Evolutionary conservation across 2,797 vertebrate genomes (phyloP).

Genomic region (Triplophysa yarkandensis): DNA sequence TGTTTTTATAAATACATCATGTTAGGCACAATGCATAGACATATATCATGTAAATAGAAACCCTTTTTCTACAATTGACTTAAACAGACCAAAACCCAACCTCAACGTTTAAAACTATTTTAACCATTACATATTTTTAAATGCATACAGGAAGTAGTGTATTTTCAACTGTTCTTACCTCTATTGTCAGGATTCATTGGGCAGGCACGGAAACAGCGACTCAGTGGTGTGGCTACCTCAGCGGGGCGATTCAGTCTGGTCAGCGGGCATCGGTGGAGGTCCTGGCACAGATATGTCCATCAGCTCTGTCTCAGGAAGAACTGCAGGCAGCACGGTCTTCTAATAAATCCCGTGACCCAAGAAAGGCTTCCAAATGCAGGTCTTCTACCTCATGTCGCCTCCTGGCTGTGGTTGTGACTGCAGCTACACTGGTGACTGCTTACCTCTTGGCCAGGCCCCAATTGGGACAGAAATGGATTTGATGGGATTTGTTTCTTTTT

Average conservation of each 20-base stretch:
- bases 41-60: no score
- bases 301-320: slow-evolving; percentile 63
- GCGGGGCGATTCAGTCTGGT: slow-evolving; percentile 74
- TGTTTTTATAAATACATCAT: no score
- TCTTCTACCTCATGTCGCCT: not conserved
- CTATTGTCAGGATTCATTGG: slow-evolving; percentile 72
- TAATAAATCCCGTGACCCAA: not conserved
- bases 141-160: not conserved
- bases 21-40: no score
- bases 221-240: slow-evolving; percentile 77
- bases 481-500: slow-evolving; percentile 38
- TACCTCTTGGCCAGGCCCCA: slow-evolving; percentile 55
- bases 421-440: slow-evolving; percentile 52
- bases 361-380: slow-evolving; percentile 16
- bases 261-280: slow-evolving; percentile 75
- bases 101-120: no score
- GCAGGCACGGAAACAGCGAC: slow-evolving; percentile 78
- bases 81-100: no score
- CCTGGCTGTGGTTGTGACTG: slow-evolving; percentile 47
- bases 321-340: slow-evolving; percentile 46
- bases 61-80: no score
- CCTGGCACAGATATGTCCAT: slow-evolving; percentile 65
- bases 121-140: slow-evolving; percentile 18
- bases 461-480: slow-evolving; percentile 36
- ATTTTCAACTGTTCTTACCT: not conserved